These are phyloP conservation scores for fruit fly (Drosophila melanogaster) DNA, from an alignment of 1,140 invertebrate species.

Conservation along the genomic window Release_6_plus_ISO1_MT NT_033777.3:9548001-9548500, in stretches of 20 bases:
- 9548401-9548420: constrained; percentile 38
- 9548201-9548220: constrained; percentile 58
- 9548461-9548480: constrained; percentile 22
- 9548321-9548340: constrained; percentile 49
- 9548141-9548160: constrained; percentile 73
- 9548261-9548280: constrained; percentile 39
- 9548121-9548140: constrained; percentile 80
- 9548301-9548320: constrained; percentile 32
- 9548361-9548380: constrained; percentile 34
- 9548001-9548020: constrained; percentile 37
- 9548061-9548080: constrained; percentile 56
- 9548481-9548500: too few relatives aligned
- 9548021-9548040: constrained; percentile 34
- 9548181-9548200: constrained; percentile 61
- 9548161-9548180: constrained; percentile 75
- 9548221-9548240: constrained; percentile 46
- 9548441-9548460: constrained; percentile 43
- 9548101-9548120: constrained; percentile 71
- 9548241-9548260: constrained; percentile 54
- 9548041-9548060: constrained; percentile 39
- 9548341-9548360: constrained; percentile 34
- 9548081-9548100: constrained; percentile 82
- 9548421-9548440: constrained; percentile 45
- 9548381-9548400: constrained; percentile 41
- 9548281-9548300: constrained; percentile 38